Evolutionary conservation across 2,888 invertebrate genomes (phyloP).

Genomic region (Apoderus coryli): DNA sequence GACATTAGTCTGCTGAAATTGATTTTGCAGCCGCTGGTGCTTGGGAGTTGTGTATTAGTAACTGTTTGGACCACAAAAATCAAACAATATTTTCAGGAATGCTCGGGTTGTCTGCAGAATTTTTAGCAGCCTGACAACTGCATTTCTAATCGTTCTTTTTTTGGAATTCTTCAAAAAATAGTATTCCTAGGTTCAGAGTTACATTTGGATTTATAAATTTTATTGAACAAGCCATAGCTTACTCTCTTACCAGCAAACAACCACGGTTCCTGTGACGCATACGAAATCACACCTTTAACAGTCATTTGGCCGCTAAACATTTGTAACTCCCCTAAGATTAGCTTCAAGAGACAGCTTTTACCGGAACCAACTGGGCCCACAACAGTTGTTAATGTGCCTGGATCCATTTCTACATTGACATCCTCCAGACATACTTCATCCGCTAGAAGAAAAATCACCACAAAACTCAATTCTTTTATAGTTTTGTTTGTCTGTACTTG

Average conservation of each 20-base stretch:
- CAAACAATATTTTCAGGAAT: too few relatives aligned
- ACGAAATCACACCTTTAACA: constrained; percentile 38
- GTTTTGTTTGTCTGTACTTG: too few relatives aligned
- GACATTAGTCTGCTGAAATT: too few relatives aligned
- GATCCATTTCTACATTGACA: constrained; percentile 31
- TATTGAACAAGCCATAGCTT: constrained; percentile 2
- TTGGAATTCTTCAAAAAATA: constrained; percentile 2
- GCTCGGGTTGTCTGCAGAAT: too few relatives aligned
- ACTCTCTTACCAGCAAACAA: constrained; percentile 32
- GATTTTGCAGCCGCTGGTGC: too few relatives aligned
- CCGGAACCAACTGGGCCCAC: constrained; percentile 57
- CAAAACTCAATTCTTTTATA: too few relatives aligned
- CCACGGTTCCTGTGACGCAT: constrained; percentile 52
- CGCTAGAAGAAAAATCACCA: too few relatives aligned
- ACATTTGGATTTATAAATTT: background rate
- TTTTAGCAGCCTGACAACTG: too few relatives aligned
- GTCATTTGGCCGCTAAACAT: constrained; percentile 30
- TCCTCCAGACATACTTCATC: constrained; percentile 31
- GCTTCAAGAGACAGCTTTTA: constrained; percentile 37
- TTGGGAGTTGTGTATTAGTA: too few relatives aligned
- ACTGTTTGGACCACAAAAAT: too few relatives aligned
- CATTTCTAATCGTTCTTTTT: too few relatives aligned
- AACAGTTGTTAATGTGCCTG: constrained; percentile 37
- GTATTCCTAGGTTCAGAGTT: constrained; percentile 3
- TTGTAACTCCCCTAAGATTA: constrained; percentile 33